These are phyloP conservation scores for Drosophila mimetica DNA, from an alignment of 2,888 invertebrate species.

Conservation along the genomic window DNA sequence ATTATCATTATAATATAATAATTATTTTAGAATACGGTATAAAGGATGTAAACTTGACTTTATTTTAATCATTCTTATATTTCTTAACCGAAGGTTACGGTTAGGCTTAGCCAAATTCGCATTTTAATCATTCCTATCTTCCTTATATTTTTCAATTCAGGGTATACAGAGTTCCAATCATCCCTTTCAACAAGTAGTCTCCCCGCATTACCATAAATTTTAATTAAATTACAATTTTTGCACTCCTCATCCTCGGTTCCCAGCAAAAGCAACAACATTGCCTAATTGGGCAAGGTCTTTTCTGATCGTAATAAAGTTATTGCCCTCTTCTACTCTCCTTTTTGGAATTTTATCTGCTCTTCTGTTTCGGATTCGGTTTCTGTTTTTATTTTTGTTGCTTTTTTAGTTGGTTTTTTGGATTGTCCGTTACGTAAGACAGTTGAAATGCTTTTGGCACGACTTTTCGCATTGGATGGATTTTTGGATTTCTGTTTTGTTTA, in stretches of 20 bases:
- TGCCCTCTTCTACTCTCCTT: slow-evolving; percentile 29
- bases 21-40: no score
- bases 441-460: slow-evolving; percentile 43
- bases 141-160: neutral
- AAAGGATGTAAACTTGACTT: no score
- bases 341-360: slow-evolving; percentile 29
- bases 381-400: slow-evolving; percentile 14
- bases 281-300: slow-evolving; percentile 76
- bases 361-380: slow-evolving; percentile 23
- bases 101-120: no score
- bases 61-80: no score
- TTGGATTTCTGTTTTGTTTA: slow-evolving; percentile 13
- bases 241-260: slow-evolving; percentile 17
- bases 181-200: neutral
- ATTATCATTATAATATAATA: no score
- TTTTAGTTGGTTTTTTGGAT: slow-evolving; percentile 4
- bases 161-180: neutral
- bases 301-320: slow-evolving; percentile 53
- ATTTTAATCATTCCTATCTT: no score
- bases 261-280: slow-evolving; percentile 12
- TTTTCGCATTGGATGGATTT: slow-evolving; percentile 14
- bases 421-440: slow-evolving; percentile 48
- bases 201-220: slow-evolving; percentile 26
- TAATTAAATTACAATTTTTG: slow-evolving; percentile 48
- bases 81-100: no score